phyloP scores from a whole-genome alignment of 2,888 invertebrate species.

The Troilus luridus region DNA sequence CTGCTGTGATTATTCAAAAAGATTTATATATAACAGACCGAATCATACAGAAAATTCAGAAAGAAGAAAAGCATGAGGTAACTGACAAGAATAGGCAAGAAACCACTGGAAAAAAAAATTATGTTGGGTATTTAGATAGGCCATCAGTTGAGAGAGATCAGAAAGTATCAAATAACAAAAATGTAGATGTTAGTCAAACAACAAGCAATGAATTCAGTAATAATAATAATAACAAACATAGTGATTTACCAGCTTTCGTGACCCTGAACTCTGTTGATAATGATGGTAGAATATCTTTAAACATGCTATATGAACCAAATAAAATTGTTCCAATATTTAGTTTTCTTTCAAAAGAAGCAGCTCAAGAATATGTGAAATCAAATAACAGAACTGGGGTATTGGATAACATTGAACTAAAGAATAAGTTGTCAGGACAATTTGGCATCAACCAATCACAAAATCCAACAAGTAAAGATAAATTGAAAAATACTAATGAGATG shows the following conservation, averaged over 20 bases:
- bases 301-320: not conserved
- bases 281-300: slow-evolving; percentile 6
- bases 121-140: not conserved
- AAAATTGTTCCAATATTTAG: not conserved
- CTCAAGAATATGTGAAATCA: not conserved
- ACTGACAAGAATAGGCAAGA: slow-evolving; percentile 47
- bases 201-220: not conserved
- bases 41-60: slow-evolving; percentile 62
- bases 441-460: too few species aligned
- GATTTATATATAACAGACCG: slow-evolving; percentile 63
- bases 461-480: too few species aligned
- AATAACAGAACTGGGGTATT: not conserved
- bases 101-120: not conserved
- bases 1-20: slow-evolving; percentile 62
- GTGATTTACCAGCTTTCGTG: not conserved
- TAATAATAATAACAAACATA: not conserved
- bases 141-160: not conserved
- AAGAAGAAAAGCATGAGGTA: slow-evolving; percentile 48
- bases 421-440: too few species aligned
- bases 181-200: not conserved
- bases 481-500: too few species aligned
- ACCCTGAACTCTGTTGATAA: not conserved
- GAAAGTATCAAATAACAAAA: not conserved
- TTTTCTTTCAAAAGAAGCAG: not conserved
- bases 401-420: too few species aligned